These are phyloP conservation scores for Bradypodion ventrale DNA, from an alignment of 2,797 vertebrate genomes.

Conservation along the genomic window DNA sequence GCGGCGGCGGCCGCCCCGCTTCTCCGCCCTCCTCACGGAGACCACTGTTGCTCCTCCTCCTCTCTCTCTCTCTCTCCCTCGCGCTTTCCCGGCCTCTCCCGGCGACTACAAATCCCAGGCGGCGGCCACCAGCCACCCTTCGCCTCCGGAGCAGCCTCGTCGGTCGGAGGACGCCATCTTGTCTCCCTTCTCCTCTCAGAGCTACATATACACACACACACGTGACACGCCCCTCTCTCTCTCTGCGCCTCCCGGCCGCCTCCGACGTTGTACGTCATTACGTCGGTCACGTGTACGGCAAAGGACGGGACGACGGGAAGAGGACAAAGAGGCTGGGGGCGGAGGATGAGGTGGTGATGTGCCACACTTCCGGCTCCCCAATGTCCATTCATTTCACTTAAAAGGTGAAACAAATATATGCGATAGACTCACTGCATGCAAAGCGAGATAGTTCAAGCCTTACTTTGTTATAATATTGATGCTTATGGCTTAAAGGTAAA, in stretches of 20 bases:
- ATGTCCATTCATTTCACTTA: too few species aligned
- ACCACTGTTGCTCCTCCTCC: neutral
- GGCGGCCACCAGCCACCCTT: neutral
- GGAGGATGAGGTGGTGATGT: neutral
- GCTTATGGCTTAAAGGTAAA: too few species aligned
- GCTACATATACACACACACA: neutral
- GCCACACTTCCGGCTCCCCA: neutral
- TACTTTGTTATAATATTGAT: too few species aligned
- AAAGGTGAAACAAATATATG: too few species aligned
- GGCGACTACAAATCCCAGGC: neutral
- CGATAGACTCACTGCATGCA: too few species aligned
- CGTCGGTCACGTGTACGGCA: neutral
- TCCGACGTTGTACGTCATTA: neutral
- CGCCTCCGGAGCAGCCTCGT: neutral
- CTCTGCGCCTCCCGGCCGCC: neutral
- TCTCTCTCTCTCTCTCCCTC: too few species aligned
- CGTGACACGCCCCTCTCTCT: too few species aligned
- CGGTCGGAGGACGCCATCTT: conserved; percentile 18
- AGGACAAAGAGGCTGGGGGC: neutral
- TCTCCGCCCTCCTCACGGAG: too few species aligned
- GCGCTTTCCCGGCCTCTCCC: neutral
- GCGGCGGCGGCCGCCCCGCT: neutral
- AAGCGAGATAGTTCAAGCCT: too few species aligned
- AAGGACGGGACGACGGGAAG: neutral
- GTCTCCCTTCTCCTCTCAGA: neutral